A percentile compares a stretch with the other conserved stretches of the same genome.
Evolutionary conservation across 2,888 invertebrate species (phyloP).

Genomic region (Acronicta aceris): DNA sequence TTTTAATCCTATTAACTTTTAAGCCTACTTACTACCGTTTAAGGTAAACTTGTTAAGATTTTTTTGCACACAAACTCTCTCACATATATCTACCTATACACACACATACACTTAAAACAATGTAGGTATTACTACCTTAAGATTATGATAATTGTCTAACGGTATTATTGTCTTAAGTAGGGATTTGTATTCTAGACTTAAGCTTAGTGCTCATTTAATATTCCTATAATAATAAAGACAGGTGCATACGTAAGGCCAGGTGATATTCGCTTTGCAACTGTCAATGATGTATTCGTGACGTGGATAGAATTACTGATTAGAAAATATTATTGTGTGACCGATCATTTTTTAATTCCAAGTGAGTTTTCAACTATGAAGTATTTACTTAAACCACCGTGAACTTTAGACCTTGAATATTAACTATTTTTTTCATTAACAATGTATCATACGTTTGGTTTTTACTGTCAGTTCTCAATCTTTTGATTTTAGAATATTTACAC

Average conservation of each 20-base stretch:
- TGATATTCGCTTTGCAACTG: conserved; percentile 8
- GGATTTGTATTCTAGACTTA: conserved; percentile 40
- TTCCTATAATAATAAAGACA: conserved; percentile 24
- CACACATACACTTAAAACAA: not conserved
- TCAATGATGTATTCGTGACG: conserved; percentile 5
- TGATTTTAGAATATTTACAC: too few relatives aligned
- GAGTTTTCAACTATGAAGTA: too few relatives aligned
- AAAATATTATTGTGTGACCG: not conserved
- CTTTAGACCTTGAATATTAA: too few relatives aligned
- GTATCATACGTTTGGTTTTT: too few relatives aligned
- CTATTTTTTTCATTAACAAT: too few relatives aligned
- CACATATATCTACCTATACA: not conserved
- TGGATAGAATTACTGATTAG: conserved; percentile 4
- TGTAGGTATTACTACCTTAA: conserved; percentile 12
- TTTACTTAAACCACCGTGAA: too few relatives aligned
- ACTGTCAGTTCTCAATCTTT: too few relatives aligned
- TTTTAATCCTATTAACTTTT: too few relatives aligned
- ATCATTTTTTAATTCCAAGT: too few relatives aligned
- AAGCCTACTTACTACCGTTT: too few relatives aligned
- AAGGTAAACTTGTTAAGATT: not conserved
- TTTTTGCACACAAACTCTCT: not conserved
- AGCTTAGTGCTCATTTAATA: conserved; percentile 16
- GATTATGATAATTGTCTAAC: conserved; percentile 38
- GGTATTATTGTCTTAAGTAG: conserved; percentile 21
- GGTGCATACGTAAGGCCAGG: conserved; percentile 6